phyloP scores from a whole-genome alignment of 1,140 invertebrate species.

The Megalonaias nervosa region DNA sequence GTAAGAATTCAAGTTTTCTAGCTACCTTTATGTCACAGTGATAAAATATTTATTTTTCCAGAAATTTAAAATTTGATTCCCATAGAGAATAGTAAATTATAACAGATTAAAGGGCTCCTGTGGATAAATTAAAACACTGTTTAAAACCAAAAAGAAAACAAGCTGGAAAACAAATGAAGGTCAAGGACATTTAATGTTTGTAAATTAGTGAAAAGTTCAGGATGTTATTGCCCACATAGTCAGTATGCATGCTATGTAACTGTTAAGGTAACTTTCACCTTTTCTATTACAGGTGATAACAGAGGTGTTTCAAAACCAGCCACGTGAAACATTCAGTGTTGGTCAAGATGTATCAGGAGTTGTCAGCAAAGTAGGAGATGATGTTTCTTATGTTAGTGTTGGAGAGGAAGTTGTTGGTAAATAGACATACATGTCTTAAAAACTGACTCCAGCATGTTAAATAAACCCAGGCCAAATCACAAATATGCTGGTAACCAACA shows the following conservation, averaged over 20 bases:
- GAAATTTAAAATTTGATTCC: too few species aligned
- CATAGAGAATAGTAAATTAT: too few species aligned
- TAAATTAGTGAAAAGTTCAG: too few species aligned
- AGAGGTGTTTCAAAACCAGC: slow-evolving; percentile 58
- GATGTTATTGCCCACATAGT: too few species aligned
- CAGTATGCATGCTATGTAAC: too few species aligned
- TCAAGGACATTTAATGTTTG: not conserved
- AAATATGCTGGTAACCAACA: too few species aligned
- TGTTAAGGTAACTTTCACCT: not conserved
- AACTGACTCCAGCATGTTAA: too few species aligned
- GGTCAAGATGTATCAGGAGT: slow-evolving; percentile 72
- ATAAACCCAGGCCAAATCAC: too few species aligned
- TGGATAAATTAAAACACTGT: not conserved
- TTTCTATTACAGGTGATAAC: slow-evolving; percentile 36
- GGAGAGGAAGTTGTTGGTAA: slow-evolving; percentile 73
- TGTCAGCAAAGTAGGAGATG: slow-evolving; percentile 67
- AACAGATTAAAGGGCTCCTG: not conserved
- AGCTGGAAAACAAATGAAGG: not conserved
- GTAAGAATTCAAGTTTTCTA: too few species aligned
- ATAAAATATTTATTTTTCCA: too few species aligned
- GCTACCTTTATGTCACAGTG: too few species aligned
- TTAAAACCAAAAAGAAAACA: not conserved
- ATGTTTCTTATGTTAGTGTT: slow-evolving; percentile 68
- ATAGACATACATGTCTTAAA: not conserved
- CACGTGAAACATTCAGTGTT: slow-evolving; percentile 56